phyloP scores from a whole-genome alignment of 1,140 invertebrate genomes.

The Euglossa dilemma region DNA sequence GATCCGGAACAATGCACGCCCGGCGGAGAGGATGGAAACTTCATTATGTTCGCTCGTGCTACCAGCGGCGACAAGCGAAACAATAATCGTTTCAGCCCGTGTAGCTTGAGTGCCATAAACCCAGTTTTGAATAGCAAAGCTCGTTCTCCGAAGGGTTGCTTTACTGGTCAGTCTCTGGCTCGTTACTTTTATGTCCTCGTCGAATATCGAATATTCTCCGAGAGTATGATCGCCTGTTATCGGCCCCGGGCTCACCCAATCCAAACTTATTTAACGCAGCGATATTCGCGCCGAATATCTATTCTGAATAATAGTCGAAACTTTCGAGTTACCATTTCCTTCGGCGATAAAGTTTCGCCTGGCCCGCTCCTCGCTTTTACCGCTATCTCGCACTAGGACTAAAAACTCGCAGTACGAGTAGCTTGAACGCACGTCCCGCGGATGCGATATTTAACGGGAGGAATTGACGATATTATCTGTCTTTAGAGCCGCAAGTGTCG shows the following conservation, averaged over 20 bases:
- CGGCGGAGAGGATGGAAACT: conserved; percentile 97
- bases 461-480: neutral
- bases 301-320: neutral
- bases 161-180: conserved; percentile 87
- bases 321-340: neutral
- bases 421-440: neutral
- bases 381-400: neutral
- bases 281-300: neutral
- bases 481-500: conserved; percentile 91
- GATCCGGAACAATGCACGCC: conserved; percentile 96
- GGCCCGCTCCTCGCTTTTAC: neutral
- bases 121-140: conserved; percentile 96
- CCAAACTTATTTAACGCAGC: neutral
- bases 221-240: neutral
- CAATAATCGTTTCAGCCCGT: conserved; percentile 97
- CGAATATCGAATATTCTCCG: neutral
- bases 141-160: conserved; percentile 94
- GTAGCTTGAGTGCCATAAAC: conserved; percentile 96
- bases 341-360: neutral
- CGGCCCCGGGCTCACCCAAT: neutral
- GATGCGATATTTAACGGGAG: too few relatives aligned
- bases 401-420: neutral
- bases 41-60: conserved; percentile 98
- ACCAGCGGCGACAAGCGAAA: conserved; percentile 98
- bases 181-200: conserved; percentile 21